Evolutionary conservation across 2,797 vertebrate genomes (phyloP), one percentile per base, ranked within the genome.

Genomic region (Coccyzus lansbergi): DNA sequence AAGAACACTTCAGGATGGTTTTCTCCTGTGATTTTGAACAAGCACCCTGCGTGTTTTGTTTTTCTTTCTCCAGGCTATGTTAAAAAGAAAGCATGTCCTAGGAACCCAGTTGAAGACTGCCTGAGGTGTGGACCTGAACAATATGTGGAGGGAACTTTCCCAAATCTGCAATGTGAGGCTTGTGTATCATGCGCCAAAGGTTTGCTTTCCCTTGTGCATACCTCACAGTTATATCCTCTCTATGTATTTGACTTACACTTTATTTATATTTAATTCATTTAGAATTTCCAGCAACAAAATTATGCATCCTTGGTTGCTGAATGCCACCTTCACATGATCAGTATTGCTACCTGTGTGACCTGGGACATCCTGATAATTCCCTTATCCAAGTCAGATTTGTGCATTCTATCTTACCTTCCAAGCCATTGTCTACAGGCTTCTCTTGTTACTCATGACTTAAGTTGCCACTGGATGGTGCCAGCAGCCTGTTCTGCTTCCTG

Each of bases 181-280:
- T 98, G 98, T 3, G 97, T 97, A n/a, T 93, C 46, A 14, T 98
- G 98, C 7, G 7, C 19, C 3, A 6, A 53, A 97, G 97, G 98
- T 88, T 71, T 38, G 38, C n/a, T 72, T 38, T 44, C 26, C 44
- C 17, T 29, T 33, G 16, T 42, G 9, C 10, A 7, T 13, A 15
- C 33, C 40, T 72, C 36, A 28, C 22, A 21, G 19, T 75, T 63
- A 17, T 5, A 26, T 12, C 64, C 28, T 56, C 22, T 52, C 4
- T 58, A 1, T 15, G 0, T 60, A 12, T 52, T 63, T 76, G 34
- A 33, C 72, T 78, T 71, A 21, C 6, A 7, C 11, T 75, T 63
- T 6, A 34, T 62, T 58, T 40, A 15, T 52, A 26, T 79, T 88
- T 90, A 44, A 63, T 65, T 74, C 0, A n/a, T 48, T 77, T 67